Conservation (phyloP, 2,888 invertebrate species). For the Agrotis ipsilon region DNA sequence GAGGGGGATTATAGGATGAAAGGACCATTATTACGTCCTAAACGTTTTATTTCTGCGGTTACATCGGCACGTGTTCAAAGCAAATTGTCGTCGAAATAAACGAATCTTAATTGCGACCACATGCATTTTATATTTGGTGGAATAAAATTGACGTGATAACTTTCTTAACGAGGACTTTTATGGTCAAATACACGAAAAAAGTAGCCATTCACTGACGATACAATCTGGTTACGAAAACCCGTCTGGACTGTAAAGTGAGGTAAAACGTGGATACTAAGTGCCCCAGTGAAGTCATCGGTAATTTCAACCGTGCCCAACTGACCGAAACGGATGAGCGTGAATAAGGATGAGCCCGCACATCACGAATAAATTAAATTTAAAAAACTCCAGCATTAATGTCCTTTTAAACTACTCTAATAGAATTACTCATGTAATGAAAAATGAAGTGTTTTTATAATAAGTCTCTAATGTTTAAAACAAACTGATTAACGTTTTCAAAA, state of each 20-base stretch:
- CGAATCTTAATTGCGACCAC: slow-evolving; percentile 72
- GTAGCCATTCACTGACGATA: slow-evolving; percentile 70
- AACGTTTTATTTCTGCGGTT: slow-evolving; percentile 68
- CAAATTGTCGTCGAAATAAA: slow-evolving; percentile 75
- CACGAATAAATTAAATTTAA: slow-evolving; percentile 74
- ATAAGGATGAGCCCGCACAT: slow-evolving; percentile 73
- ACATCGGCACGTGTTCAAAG: slow-evolving; percentile 79
- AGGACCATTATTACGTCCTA: slow-evolving; percentile 71
- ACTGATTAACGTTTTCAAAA: slow-evolving; percentile 64
- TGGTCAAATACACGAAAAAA: slow-evolving; percentile 73
- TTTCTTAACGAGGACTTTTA: slow-evolving; percentile 77
- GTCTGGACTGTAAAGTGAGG: slow-evolving; percentile 68
- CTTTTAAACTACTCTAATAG: slow-evolving; percentile 75
- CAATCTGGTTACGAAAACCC: slow-evolving; percentile 70
- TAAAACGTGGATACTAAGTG: slow-evolving; percentile 68
- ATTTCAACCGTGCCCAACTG: slow-evolving; percentile 65
- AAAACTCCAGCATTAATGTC: slow-evolving; percentile 71
- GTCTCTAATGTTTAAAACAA: slow-evolving; percentile 79
- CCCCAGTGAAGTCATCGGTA: slow-evolving; percentile 69
- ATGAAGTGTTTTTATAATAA: slow-evolving; percentile 82
- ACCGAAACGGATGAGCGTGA: slow-evolving; percentile 75
- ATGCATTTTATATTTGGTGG: slow-evolving; percentile 58
- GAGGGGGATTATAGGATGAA: slow-evolving; percentile 73
- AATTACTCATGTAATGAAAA: slow-evolving; percentile 71
- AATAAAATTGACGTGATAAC: slow-evolving; percentile 69